phyloP scores from a whole-genome alignment of 1,140 invertebrate species.

The Palaemon carinicauda region DNA sequence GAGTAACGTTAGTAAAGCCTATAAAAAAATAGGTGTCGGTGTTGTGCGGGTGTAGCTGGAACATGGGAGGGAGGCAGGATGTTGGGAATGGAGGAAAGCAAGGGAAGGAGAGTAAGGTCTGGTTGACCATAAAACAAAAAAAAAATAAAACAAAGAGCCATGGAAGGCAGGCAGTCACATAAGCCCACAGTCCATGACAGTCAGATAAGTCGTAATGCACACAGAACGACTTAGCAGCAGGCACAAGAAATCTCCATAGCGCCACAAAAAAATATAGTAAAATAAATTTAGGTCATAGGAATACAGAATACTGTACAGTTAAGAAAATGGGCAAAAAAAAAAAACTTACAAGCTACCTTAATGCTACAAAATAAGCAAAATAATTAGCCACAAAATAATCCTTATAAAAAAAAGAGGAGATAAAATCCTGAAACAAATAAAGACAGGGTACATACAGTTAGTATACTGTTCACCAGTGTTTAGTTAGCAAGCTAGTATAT shows the following conservation, averaged over 20 bases:
- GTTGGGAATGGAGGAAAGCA: not conserved
- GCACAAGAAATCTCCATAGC: constrained; percentile 36
- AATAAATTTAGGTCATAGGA: not conserved
- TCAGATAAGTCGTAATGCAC: constrained; percentile 51
- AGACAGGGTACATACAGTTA: constrained; percentile 34
- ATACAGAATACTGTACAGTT: constrained; percentile 3
- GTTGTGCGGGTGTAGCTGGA: constrained; percentile 27
- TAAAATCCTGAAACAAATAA: constrained; percentile 5
- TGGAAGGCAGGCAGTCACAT: constrained; percentile 52
- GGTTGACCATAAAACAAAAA: not conserved
- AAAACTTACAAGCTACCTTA: constrained; percentile 49
- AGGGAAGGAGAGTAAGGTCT: not conserved
- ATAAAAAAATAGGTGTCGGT: constrained; percentile 28
- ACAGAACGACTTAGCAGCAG: constrained; percentile 36
- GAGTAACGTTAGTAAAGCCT: constrained; percentile 47
- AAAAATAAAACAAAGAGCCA: constrained; percentile 35
- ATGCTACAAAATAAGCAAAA: constrained; percentile 29
- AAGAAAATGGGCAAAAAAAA: constrained; percentile 22
- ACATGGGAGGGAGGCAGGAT: not conserved
- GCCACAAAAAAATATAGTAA: constrained; percentile 14
- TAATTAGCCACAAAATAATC: constrained; percentile 42
- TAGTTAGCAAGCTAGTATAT: constrained; percentile 32
- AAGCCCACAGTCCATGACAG: constrained; percentile 54
- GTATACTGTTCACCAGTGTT: constrained; percentile 41
- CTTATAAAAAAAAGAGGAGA: constrained; percentile 27